phyloP scores from a whole-genome alignment of 2,888 invertebrate genomes.

The Hecatera dysodea region DNA sequence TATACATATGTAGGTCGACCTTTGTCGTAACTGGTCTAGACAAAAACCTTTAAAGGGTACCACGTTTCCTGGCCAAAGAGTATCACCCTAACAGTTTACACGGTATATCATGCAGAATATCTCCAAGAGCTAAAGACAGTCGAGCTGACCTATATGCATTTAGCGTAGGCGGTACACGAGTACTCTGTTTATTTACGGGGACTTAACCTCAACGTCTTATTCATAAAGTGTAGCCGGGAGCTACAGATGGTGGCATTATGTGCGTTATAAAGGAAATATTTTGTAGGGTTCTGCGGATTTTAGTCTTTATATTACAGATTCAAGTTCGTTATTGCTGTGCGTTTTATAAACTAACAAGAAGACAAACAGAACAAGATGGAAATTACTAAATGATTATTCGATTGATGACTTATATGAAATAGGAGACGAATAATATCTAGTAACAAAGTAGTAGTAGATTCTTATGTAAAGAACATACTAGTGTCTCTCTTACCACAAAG shows the following conservation, averaged over 20 bases:
- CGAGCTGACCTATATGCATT: slow-evolving; percentile 39
- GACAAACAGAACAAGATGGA: not conserved
- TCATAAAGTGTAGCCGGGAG: slow-evolving; percentile 40
- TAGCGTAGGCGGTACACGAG: slow-evolving; percentile 12
- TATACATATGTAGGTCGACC: not conserved
- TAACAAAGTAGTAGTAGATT: no score
- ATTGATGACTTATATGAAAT: not conserved
- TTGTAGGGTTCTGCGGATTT: slow-evolving; percentile 1
- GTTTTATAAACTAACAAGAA: not conserved
- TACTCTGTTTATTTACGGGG: slow-evolving; percentile 42
- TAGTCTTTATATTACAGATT: not conserved
- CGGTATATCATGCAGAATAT: slow-evolving; percentile 33
- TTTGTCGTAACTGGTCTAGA: slow-evolving; percentile 15
- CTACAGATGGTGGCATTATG: slow-evolving; percentile 17
- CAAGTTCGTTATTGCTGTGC: not conserved
- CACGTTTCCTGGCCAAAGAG: slow-evolving; percentile 6
- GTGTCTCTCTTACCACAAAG: no score
- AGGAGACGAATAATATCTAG: no score
- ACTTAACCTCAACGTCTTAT: slow-evolving; percentile 28
- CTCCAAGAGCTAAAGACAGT: slow-evolving; percentile 24
- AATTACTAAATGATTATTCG: not conserved
- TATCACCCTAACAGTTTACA: not conserved
- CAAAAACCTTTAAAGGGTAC: slow-evolving; percentile 37
- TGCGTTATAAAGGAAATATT: slow-evolving; percentile 17
- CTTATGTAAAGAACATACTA: no score